phyloP scores from a whole-genome alignment of 37 sponge, comb jelly and placozoan genomes.

The Crambe crambe region DNA sequence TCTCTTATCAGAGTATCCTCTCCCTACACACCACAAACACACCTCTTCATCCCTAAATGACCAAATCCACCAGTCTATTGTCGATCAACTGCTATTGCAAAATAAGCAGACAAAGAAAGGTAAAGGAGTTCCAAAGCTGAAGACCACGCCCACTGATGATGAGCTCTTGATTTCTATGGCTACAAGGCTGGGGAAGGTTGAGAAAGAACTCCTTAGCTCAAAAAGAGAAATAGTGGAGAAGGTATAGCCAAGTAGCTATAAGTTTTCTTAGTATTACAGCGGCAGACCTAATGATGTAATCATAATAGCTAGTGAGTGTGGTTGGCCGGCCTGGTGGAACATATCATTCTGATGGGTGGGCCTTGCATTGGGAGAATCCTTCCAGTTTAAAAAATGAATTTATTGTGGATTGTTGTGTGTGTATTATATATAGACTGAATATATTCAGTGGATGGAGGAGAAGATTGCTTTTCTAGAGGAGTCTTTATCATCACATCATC shows the following conservation, averaged over 20 bases:
- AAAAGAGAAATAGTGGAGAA: conserved; percentile 71
- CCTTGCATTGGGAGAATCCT: too few relatives aligned
- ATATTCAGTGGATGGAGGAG: conserved; percentile 35
- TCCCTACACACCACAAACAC: neutral
- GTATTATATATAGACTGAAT: conserved; percentile 2
- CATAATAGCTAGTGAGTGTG: neutral
- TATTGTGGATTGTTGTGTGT: too few relatives aligned
- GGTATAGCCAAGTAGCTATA: conserved; percentile 11
- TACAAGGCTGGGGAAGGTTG: conserved; percentile 52
- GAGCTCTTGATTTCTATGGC: conserved; percentile 82
- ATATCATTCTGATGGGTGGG: too few relatives aligned
- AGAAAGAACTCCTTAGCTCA: conserved; percentile 65
- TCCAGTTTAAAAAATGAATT: too few relatives aligned
- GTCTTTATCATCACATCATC: neutral
- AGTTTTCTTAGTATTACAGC: neutral
- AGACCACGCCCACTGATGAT: conserved; percentile 22
- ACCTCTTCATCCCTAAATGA: neutral
- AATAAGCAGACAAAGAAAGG: neutral
- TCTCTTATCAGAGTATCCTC: neutral
- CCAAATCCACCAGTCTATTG: neutral
- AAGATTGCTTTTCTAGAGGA: conserved; percentile 31
- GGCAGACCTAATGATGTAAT: neutral
- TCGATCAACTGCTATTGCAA: neutral
- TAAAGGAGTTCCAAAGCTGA: too few relatives aligned
- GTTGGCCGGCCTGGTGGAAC: neutral